A percentile compares a stretch with the other conserved stretches of the same genome.
Conservation (phyloP, 2,797 vertebrate species). For the Sandelia bainsii region DNA sequence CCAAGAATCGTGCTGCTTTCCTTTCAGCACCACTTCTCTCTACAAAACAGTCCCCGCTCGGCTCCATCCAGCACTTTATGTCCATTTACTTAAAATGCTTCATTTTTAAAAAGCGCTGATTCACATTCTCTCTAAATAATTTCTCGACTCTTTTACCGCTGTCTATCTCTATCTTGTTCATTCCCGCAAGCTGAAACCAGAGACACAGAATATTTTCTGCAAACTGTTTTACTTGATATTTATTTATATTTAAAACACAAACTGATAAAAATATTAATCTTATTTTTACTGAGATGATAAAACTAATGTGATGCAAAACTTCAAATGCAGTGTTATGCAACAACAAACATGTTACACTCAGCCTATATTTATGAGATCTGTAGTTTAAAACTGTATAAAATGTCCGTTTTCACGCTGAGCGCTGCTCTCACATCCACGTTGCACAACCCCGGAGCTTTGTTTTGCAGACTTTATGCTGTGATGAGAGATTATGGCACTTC, state of each 20-base stretch:
- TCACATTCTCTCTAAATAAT: not conserved
- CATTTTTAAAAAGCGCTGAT: not conserved
- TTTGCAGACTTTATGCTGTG: slow-evolving; percentile 6
- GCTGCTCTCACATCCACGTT: not conserved
- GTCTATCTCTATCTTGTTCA: slow-evolving; percentile 1
- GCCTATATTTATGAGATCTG: too few relatives aligned
- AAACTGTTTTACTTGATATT: too few relatives aligned
- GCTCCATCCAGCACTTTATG: slow-evolving; percentile 46
- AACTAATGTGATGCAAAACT: too few relatives aligned
- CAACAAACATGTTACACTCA: too few relatives aligned
- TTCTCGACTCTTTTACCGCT: not conserved
- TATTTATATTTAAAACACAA: too few relatives aligned
- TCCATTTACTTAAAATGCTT: slow-evolving; percentile 31
- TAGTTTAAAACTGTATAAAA: too few relatives aligned
- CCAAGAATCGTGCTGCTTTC: slow-evolving; percentile 73
- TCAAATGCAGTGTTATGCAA: too few relatives aligned
- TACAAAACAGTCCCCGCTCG: slow-evolving; percentile 10
- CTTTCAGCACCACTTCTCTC: slow-evolving; percentile 79
- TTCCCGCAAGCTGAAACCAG: not conserved
- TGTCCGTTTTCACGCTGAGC: not conserved
- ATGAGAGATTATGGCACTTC: slow-evolving; percentile 16
- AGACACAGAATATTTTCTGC: not conserved
- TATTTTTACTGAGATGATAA: not conserved
- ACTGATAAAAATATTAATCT: too few relatives aligned
- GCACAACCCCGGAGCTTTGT: slow-evolving; percentile 10